A percentile compares a stretch with the other conserved stretches of the same genome.
Evolutionary conservation across 2,797 vertebrate genomes (phyloP).

Genomic region (Enteromius paludinosus): DNA sequence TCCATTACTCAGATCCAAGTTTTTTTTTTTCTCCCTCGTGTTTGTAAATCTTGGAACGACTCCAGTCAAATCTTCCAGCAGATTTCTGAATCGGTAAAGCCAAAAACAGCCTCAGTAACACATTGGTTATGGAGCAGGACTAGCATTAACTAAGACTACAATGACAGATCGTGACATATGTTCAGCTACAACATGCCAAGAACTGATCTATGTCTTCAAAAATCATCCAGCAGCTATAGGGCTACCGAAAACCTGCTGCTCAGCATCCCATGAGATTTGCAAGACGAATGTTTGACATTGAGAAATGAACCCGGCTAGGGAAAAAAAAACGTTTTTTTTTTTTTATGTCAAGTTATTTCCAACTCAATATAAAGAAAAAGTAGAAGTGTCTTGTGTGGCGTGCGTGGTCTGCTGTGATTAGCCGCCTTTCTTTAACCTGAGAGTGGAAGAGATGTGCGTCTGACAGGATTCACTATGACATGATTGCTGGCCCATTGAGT

Average conservation of each 20-base stretch:
- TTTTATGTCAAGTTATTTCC: constrained; percentile 32
- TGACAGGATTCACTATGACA: constrained; percentile 62
- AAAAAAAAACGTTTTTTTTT: too few relatives aligned
- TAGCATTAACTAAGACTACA: constrained; percentile 53
- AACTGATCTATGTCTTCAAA: constrained; percentile 28
- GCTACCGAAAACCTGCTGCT: constrained; percentile 26
- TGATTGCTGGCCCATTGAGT: constrained; percentile 57
- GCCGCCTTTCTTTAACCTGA: constrained; percentile 40
- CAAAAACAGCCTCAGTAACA: constrained; percentile 46
- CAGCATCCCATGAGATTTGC: constrained; percentile 39
- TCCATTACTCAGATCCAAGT: constrained; percentile 41
- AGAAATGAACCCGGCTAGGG: constrained; percentile 22
- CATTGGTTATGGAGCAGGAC: constrained; percentile 29
- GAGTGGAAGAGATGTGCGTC: constrained; percentile 42
- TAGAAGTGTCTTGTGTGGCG: constrained; percentile 11
- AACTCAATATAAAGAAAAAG: constrained; percentile 16
- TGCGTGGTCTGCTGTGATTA: constrained; percentile 35
- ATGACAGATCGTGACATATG: constrained; percentile 39
- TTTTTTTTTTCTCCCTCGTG: background rate
- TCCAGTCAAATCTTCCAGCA: constrained; percentile 33
- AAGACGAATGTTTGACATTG: constrained; percentile 37
- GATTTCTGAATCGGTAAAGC: constrained; percentile 32
- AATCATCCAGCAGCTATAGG: constrained; percentile 31
- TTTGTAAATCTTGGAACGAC: constrained; percentile 44
- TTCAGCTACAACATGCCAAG: constrained; percentile 41